These are phyloP conservation scores for Pollachius pollachius DNA, from an alignment of 2,113 vertebrate genomes.

Conservation along the genomic window DNA sequence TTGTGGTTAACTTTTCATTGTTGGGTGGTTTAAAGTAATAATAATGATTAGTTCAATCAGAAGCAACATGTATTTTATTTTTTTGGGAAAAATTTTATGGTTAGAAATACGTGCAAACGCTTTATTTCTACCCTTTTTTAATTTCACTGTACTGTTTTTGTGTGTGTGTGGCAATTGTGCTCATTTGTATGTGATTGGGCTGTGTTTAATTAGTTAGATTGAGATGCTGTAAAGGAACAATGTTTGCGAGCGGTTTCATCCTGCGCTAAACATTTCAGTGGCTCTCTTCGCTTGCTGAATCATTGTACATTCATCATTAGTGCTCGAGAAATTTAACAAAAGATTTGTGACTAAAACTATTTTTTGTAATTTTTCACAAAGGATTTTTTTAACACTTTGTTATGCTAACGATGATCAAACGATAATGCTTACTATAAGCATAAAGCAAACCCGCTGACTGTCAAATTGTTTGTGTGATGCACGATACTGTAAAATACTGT, in stretches of 20 bases:
- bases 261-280: slow-evolving; percentile 62
- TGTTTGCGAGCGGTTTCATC: slow-evolving; percentile 35
- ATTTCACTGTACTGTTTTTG: slow-evolving; percentile 55
- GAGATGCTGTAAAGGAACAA: slow-evolving; percentile 49
- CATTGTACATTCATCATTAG: slow-evolving; percentile 86
- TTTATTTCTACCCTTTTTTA: slow-evolving; percentile 61
- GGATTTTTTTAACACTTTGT: slow-evolving; percentile 78
- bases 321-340: slow-evolving; percentile 71
- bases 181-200: slow-evolving; percentile 50
- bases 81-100: slow-evolving; percentile 10
- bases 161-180: slow-evolving; percentile 61
- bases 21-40: neutral
- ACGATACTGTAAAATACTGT: slow-evolving; percentile 93
- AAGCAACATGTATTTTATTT: slow-evolving; percentile 1
- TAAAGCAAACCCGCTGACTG: slow-evolving; percentile 73
- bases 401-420: slow-evolving; percentile 67
- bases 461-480: slow-evolving; percentile 73
- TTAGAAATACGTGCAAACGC: slow-evolving; percentile 51
- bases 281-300: slow-evolving; percentile 59
- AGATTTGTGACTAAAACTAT: slow-evolving; percentile 68
- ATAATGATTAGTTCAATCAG: slow-evolving; percentile 36
- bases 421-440: slow-evolving; percentile 55
- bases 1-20: too few species aligned
- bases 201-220: slow-evolving; percentile 56
- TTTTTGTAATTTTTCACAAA: slow-evolving; percentile 80